Evolutionary conservation across 2,888 invertebrate species (phyloP), one percentile per base, ranked within the genome.

Genomic region (Heliconius ethilla): DNA sequence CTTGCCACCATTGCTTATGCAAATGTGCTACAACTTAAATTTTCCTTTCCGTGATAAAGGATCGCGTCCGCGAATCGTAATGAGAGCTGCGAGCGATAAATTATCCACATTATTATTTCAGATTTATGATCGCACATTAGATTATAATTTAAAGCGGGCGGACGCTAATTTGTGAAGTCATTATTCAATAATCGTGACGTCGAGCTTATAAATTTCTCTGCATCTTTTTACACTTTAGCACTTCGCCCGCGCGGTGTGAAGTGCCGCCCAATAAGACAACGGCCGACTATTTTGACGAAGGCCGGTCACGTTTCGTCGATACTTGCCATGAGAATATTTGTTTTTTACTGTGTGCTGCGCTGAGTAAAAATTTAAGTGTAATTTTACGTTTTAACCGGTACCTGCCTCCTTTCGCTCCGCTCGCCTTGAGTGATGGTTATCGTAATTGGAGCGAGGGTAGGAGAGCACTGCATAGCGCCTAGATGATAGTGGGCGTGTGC

Each of bases 391-490:
- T 93, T 92, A 93, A 91, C 91, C 87, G 90, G 92, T 92, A 90
- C 91, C 93, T 93, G 93, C 94, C 94, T 93, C 90, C 91, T 94
- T 94, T 94, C 93, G 94, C 94, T 94, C 93, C 94, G 93, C 93
- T 93, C 90, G 92, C 92, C 91, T 91, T 94, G 93, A 93, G 92
- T 93, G 94, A 94, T 94, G 90, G 92, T 94, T 94, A 94, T 94
- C 93, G 90, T 93, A 94, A 94, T 94, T 94, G 93, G 92, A 88
- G 90, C 88, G 92, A 92, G 93, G 93, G 93, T 93, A 91, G 91
- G 89, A 90, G 90, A 89, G 87, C 87, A 90, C 86, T 86, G 87
- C 85, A 86, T 87, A 88, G 89, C 88, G 90, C 88, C 89, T 87
- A 87, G 87, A 89, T 87, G 88, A 82, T 86, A 84, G 87, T 91